Percentiles rank a stretch among this genome's conserved stretches.
Evolutionary conservation across 2,797 vertebrate genomes (phyloP).

Genomic region (Helarctos malayanus): DNA sequence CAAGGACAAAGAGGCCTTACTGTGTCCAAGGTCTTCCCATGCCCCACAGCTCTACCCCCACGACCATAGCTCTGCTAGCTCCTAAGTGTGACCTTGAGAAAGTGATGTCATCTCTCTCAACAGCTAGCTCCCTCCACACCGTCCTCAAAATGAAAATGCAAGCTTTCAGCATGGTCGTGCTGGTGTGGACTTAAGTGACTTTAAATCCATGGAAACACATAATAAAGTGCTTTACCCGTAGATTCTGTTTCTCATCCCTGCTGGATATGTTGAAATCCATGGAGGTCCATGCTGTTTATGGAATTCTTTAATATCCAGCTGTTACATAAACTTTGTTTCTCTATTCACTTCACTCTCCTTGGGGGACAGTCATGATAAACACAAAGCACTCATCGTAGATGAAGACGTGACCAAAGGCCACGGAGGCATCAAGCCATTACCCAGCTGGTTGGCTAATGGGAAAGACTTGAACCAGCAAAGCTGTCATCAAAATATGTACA

Average conservation of each 20-base stretch:
- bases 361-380: neutral
- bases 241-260: neutral
- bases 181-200: neutral
- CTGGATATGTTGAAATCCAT: neutral
- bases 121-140: neutral
- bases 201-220: neutral
- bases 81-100: neutral
- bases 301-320: neutral
- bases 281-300: neutral
- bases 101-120: neutral
- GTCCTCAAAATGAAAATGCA: neutral
- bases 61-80: neutral
- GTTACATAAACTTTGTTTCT: neutral
- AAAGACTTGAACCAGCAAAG: neutral
- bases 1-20: neutral
- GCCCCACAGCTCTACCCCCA: fast-evolving
- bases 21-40: neutral
- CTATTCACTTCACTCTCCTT: neutral
- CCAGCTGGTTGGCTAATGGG: neutral
- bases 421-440: fast-evolving
- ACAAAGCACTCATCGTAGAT: neutral
- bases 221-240: neutral
- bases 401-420: neutral
- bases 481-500: neutral
- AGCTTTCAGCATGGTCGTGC: neutral